phyloP scores from a whole-genome alignment of 2,797 vertebrate genomes.

The Esox lucius region DNA sequence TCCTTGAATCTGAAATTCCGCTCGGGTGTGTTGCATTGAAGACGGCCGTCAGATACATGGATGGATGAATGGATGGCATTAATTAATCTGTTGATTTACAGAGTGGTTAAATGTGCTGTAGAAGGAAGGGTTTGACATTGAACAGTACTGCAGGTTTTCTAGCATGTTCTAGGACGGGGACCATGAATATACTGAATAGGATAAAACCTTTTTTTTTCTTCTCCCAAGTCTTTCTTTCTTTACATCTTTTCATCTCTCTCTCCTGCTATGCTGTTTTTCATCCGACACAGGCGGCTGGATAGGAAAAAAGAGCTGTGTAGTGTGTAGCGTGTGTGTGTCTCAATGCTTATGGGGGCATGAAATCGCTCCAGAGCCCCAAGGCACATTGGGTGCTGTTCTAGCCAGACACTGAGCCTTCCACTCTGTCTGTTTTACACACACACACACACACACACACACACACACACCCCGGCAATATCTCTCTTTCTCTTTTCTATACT shows the following conservation, averaged over 20 bases:
- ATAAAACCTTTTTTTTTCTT: neutral
- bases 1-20: constrained; percentile 40
- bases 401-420: constrained; percentile 51
- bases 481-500: constrained; percentile 19
- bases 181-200: neutral
- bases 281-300: constrained; percentile 51
- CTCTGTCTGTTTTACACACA: constrained; percentile 36
- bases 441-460: neutral
- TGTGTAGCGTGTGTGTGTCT: constrained; percentile 47
- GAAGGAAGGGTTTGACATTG: neutral
- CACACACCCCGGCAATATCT: neutral
- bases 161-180: neutral
- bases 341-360: constrained; percentile 80
- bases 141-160: neutral
- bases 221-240: neutral
- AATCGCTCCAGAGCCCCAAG: constrained; percentile 73
- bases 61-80: constrained; percentile 13
- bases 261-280: constrained; percentile 46
- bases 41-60: constrained; percentile 38
- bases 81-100: neutral
- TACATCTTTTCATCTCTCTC: constrained; percentile 20
- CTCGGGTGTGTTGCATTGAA: constrained; percentile 46
- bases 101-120: neutral
- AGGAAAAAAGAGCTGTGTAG: constrained; percentile 44
- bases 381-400: constrained; percentile 53